A percentile compares a stretch with the other conserved stretches of the same genome.
Conservation (phyloP, 2,113 vertebrate species). For the Clarias gariepinus region DNA sequence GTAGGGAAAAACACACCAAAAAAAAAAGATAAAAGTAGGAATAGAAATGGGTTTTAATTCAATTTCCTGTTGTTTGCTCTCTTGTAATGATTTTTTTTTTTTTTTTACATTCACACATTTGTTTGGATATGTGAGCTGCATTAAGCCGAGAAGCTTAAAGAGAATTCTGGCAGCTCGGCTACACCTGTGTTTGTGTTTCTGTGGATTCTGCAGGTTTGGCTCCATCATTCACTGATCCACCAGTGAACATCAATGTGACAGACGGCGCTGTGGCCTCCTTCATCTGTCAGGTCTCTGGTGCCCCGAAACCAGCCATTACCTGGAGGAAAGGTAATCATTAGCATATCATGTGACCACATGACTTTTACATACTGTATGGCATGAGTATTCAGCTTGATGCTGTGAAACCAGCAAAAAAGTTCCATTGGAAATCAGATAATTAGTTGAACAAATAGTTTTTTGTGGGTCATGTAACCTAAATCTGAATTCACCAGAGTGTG, state of each 20-base stretch:
- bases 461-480: neutral
- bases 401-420: neutral
- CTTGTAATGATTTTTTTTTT: slow-evolving; percentile 29
- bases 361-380: neutral
- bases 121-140: neutral
- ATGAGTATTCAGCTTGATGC: neutral
- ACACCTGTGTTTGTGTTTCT: slow-evolving; percentile 11
- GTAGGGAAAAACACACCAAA: neutral
- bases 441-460: neutral
- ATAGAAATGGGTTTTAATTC: slow-evolving; percentile 37
- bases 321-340: slow-evolving; percentile 85
- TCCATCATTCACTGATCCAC: slow-evolving; percentile 76
- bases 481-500: neutral
- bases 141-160: neutral
- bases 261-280: slow-evolving; percentile 81
- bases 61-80: slow-evolving; percentile 44
- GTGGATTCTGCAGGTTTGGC: slow-evolving; percentile 75
- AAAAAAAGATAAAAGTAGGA: slow-evolving; percentile 34
- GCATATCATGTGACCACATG: neutral
- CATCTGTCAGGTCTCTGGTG: slow-evolving; percentile 84
- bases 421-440: neutral
- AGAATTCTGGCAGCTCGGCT: neutral
- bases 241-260: slow-evolving; percentile 82
- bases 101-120: neutral
- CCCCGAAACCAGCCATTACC: slow-evolving; percentile 86